Percentiles rank a stretch among this genome's conserved stretches.
phyloP scores from a whole-genome alignment of 2,797 vertebrate species.

The Pseudomugil tenellus region DNA sequence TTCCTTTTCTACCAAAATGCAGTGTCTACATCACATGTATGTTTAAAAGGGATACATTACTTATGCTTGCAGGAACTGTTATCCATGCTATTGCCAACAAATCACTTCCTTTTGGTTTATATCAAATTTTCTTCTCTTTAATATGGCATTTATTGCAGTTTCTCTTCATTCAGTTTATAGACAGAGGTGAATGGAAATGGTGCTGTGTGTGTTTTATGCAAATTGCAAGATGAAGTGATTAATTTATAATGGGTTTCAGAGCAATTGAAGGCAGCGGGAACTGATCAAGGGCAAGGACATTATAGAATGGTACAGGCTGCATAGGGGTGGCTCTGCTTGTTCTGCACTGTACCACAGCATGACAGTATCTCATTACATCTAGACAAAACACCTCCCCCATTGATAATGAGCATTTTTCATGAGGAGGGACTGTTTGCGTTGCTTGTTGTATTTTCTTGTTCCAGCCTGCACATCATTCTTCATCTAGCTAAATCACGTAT shows the following conservation, averaged over 20 bases:
- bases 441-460: slow-evolving; percentile 67
- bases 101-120: slow-evolving; percentile 69
- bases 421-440: slow-evolving; percentile 64
- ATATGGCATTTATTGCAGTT: slow-evolving; percentile 81
- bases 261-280: slow-evolving; percentile 83
- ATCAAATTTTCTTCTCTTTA: slow-evolving; percentile 65
- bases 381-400: slow-evolving; percentile 82
- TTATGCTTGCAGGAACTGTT: slow-evolving; percentile 78
- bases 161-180: slow-evolving; percentile 74
- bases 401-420: slow-evolving; percentile 84
- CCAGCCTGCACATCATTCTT: slow-evolving; percentile 71
- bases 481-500: slow-evolving; percentile 75
- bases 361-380: slow-evolving; percentile 85
- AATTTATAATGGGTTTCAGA: slow-evolving; percentile 83
- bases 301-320: slow-evolving; percentile 79
- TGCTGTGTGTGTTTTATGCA: slow-evolving; percentile 82
- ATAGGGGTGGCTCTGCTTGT: slow-evolving; percentile 81
- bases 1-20: slow-evolving; percentile 56
- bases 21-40: slow-evolving; percentile 59
- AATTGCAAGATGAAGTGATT: slow-evolving; percentile 80
- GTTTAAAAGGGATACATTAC: slow-evolving; percentile 79
- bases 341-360: slow-evolving; percentile 80
- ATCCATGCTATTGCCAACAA: slow-evolving; percentile 58
- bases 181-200: slow-evolving; percentile 75
- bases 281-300: slow-evolving; percentile 83